Evolutionary conservation across 2,113 vertebrate genomes (phyloP), one percentile per base, ranked within the genome.

Genomic region (Gnathonemus echidnorhynchus): DNA sequence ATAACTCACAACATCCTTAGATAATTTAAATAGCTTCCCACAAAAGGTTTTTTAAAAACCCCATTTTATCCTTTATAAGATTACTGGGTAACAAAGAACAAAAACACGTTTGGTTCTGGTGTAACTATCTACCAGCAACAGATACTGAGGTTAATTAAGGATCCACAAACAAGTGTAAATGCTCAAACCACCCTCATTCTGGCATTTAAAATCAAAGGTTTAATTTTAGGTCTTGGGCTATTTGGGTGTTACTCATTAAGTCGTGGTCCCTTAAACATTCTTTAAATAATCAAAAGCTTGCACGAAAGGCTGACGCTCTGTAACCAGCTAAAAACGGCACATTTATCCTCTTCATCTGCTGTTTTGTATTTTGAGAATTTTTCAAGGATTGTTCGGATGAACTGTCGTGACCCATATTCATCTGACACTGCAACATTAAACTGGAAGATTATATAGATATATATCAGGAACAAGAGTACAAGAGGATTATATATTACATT

Each of bases 21-120:
- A 91, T 93, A 93, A 94, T 94, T 94, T 91, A 90, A 93, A 93
- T 93, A 93, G 94, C 92, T 90, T 91, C 92, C 92, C 87, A 35
- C 93, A 91, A 89, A 94, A 92, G 86, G 92, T 39, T 77, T 15
- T 35, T 5, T 1, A n/a, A 58, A 92, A 93, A 92, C 92, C 70
- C 90, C 35, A 39, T 88, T 91, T 92, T 93, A 92, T 94, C 92
- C 92, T 66, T 89, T 70, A 87, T 88, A 35, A 93, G 91, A 88
- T 91, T 70, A 90, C 91, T 89, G 90, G 49, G n/a, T 93, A 92
- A 88, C 89, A 92, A 89, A 77, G 70, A 42, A 39, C 13, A 77
- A 77, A 31, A 53, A 17, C 70, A 84, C 89, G 66, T 90, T 90
- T 90, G 90, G 90, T 90, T 84, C 83, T 89, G 88, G 92, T 92